These are phyloP conservation scores for Augochlora pura DNA, from an alignment of 1,140 invertebrate species.

Conservation along the genomic window DNA sequence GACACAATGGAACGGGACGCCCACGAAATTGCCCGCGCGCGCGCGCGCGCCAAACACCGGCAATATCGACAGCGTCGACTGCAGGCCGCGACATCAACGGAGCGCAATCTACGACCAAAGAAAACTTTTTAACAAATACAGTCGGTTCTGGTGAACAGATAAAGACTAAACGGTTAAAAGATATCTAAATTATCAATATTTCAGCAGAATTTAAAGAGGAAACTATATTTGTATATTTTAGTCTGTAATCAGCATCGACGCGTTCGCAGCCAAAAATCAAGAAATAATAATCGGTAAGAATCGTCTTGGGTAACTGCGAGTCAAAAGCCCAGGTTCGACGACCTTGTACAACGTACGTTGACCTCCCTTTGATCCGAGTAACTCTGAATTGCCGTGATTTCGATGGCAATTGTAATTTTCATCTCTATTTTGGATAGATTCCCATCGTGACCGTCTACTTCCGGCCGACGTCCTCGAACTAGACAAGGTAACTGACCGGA, in stretches of 20 bases:
- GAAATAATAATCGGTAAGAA: no score
- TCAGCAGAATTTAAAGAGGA: no score
- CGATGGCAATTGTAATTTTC: neutral
- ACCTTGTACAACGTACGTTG: no score
- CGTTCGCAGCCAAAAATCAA: no score
- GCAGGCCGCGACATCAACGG: neutral
- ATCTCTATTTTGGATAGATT: neutral
- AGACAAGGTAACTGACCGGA: neutral
- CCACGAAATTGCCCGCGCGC: constrained; percentile 8
- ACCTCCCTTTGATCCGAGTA: no score
- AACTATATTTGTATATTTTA: no score
- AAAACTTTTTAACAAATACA: neutral
- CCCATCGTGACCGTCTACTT: neutral
- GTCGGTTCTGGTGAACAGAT: neutral
- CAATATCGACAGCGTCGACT: neutral
- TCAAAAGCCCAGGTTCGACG: no score
- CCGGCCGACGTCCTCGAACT: neutral
- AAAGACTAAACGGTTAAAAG: neutral
- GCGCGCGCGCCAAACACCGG: neutral
- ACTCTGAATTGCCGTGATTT: no score
- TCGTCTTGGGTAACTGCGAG: no score
- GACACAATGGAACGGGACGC: constrained; percentile 33
- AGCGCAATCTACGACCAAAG: neutral
- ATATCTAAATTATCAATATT: no score
- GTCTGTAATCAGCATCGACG: no score